These are phyloP conservation scores for Tautogolabrus adspersus DNA, from an alignment of 2,113 vertebrate genomes.

Conservation along the genomic window DNA sequence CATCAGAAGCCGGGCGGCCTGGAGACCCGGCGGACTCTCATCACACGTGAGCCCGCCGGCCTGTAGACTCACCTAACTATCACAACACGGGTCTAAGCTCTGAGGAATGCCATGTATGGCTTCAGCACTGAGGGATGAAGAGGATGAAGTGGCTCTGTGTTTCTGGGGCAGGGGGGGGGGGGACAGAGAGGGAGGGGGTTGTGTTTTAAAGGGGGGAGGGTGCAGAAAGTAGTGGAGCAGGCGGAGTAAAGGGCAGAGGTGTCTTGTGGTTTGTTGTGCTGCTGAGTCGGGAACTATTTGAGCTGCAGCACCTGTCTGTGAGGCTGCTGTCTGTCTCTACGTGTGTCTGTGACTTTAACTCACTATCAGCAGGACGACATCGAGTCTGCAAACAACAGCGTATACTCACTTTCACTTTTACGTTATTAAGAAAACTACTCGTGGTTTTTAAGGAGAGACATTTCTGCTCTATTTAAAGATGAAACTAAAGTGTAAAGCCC, in stretches of 20 bases:
- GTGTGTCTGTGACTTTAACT: too few relatives aligned
- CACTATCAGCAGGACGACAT: neutral
- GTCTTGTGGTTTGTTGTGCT: neutral
- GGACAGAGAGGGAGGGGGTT: neutral
- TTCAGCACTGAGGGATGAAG: slow-evolving; percentile 26
- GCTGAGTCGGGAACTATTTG: slow-evolving; percentile 40
- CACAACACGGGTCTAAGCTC: slow-evolving; percentile 58
- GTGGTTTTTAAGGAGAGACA: too few relatives aligned
- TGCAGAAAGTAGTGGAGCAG: neutral
- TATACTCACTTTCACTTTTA: too few relatives aligned
- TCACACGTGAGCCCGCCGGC: slow-evolving; percentile 30
- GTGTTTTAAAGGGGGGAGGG: slow-evolving; percentile 1
- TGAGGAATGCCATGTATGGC: slow-evolving; percentile 44
- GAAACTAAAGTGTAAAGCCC: too few relatives aligned
- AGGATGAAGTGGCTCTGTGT: slow-evolving; percentile 21
- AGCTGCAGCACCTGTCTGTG: slow-evolving; percentile 53
- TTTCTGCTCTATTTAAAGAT: too few relatives aligned
- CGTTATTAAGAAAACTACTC: too few relatives aligned
- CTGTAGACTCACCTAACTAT: slow-evolving; percentile 33
- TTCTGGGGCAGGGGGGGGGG: slow-evolving; percentile 18
- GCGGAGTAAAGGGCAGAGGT: slow-evolving; percentile 35
- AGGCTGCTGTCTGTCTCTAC: slow-evolving; percentile 45
- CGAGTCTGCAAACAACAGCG: too few relatives aligned
- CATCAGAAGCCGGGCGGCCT: slow-evolving; percentile 2
- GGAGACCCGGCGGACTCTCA: too few relatives aligned